phyloP scores from a whole-genome alignment of 2,113 vertebrate genomes.

The Pangasianodon gigas region DNA sequence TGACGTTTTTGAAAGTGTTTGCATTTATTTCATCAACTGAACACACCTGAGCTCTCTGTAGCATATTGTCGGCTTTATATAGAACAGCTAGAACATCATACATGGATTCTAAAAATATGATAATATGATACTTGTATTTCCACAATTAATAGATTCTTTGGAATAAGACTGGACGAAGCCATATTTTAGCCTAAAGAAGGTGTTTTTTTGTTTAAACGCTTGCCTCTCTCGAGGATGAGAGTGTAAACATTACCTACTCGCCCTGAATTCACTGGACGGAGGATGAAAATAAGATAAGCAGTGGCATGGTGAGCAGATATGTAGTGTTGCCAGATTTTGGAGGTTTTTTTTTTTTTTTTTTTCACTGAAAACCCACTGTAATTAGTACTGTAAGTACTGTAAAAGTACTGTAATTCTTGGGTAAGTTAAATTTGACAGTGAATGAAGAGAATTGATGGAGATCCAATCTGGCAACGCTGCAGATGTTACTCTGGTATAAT shows the following conservation, averaged over 20 bases:
- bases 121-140: background rate
- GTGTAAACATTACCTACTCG: background rate
- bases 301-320: slow-evolving; percentile 33
- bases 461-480: slow-evolving; percentile 29
- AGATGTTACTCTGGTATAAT: background rate
- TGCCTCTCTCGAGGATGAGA: background rate
- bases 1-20: background rate
- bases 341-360: background rate
- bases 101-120: background rate
- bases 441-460: background rate
- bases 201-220: background rate
- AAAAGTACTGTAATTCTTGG: background rate
- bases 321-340: slow-evolving; percentile 31
- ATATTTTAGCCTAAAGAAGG: background rate
- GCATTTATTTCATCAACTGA: background rate
- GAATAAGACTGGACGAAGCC: background rate
- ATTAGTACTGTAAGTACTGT: no score
- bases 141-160: no score
- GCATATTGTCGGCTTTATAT: background rate
- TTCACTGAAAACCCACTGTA: background rate
- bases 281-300: slow-evolving; percentile 27
- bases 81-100: background rate
- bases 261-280: background rate
- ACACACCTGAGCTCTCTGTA: background rate
- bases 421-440: background rate